Evolutionary conservation across 2,888 invertebrate genomes (phyloP).

Genomic region (Miltochrista miniata): DNA sequence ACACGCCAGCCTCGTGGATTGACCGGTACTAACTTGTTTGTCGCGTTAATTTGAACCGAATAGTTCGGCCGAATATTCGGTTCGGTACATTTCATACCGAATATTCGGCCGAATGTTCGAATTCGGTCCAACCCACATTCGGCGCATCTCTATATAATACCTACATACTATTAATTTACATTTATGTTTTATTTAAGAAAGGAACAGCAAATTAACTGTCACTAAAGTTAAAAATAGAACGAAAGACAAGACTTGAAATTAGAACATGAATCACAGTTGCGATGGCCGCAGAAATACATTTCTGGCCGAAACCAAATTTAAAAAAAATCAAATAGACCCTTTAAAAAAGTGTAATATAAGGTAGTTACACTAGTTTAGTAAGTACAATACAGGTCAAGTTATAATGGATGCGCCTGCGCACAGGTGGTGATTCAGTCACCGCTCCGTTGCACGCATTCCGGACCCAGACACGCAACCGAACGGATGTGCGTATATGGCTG

Average conservation of each 20-base stretch:
- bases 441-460: slow-evolving; percentile 31
- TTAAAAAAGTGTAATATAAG: too few species aligned
- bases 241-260: neutral
- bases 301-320: neutral
- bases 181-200: slow-evolving; percentile 6
- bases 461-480: slow-evolving; percentile 34
- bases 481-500: slow-evolving; percentile 43
- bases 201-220: slow-evolving; percentile 12
- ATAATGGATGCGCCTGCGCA: slow-evolving; percentile 32
- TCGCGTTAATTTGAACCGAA: too few species aligned
- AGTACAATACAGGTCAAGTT: slow-evolving; percentile 46
- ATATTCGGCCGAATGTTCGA: too few species aligned
- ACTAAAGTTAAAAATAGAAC: neutral
- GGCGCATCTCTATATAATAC: neutral
- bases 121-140: too few species aligned
- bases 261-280: neutral
- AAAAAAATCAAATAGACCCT: too few species aligned
- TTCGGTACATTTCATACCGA: too few species aligned
- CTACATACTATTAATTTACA: neutral
- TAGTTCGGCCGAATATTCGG: too few species aligned
- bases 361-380: neutral
- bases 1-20: too few species aligned
- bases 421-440: slow-evolving; percentile 35
- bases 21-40: too few species aligned
- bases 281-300: neutral